Conservation (phyloP, 1,140 invertebrate genomes). For the Drosophila erecta region DNA sequence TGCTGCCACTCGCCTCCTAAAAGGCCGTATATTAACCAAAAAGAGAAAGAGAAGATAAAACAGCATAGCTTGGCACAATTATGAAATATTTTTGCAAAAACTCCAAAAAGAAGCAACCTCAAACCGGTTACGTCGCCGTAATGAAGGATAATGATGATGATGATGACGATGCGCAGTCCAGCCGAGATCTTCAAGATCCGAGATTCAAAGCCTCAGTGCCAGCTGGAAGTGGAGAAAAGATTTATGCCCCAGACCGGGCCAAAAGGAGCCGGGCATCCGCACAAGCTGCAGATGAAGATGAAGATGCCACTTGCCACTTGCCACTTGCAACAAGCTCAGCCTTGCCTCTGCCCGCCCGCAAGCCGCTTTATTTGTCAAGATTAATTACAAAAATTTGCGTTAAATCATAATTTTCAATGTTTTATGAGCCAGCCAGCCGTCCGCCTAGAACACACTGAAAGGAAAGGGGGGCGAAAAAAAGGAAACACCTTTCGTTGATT, state of each 20-base stretch:
- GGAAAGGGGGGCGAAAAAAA: neutral
- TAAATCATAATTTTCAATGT: constrained; percentile 80
- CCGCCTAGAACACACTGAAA: constrained; percentile 25
- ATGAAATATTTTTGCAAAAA: constrained; percentile 76
- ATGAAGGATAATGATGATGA: constrained; percentile 84
- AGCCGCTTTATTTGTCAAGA: constrained; percentile 79
- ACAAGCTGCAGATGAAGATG: constrained; percentile 70
- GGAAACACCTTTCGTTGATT: constrained; percentile 58
- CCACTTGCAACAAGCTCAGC: constrained; percentile 11
- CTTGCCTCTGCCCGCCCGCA: constrained; percentile 23
- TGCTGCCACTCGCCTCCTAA: constrained; percentile 31
- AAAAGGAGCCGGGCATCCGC: constrained; percentile 37
- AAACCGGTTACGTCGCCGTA: constrained; percentile 67
- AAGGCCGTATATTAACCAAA: constrained; percentile 70
- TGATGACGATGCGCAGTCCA: constrained; percentile 43
- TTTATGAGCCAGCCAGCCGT: constrained; percentile 60
- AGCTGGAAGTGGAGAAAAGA: constrained; percentile 72
- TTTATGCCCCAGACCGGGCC: constrained; percentile 54
- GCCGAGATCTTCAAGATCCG: constrained; percentile 15
- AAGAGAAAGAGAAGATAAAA: constrained; percentile 36
- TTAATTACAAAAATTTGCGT: constrained; percentile 82
- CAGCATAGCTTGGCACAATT: constrained; percentile 80
- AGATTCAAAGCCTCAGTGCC: constrained; percentile 22
- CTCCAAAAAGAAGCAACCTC: constrained; percentile 34
- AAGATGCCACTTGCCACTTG: constrained; percentile 59